phyloP scores from a whole-genome alignment of 2,888 invertebrate species.

The Xestia sexstrigata region DNA sequence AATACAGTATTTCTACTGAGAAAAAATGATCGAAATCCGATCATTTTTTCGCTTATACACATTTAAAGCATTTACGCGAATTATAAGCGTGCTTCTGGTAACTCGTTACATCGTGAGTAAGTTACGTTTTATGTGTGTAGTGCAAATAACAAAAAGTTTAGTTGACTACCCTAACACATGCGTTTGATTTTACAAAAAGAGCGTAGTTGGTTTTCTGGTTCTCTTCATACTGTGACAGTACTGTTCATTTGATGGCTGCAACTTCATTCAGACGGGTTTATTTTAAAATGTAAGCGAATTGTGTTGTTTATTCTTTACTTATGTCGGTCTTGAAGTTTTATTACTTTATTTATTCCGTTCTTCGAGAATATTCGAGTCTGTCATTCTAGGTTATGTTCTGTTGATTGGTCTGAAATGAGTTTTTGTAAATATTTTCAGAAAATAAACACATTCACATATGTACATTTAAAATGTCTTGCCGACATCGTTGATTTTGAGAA shows the following conservation, averaged over 20 bases:
- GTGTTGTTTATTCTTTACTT: slow-evolving; percentile 50
- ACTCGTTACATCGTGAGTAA: not conserved
- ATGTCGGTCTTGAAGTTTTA: slow-evolving; percentile 42
- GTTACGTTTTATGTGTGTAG: not conserved
- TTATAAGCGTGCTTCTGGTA: no score
- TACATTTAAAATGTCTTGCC: not conserved
- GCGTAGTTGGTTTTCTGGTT: not conserved
- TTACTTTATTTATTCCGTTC: slow-evolving; percentile 45
- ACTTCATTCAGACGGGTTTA: slow-evolving; percentile 53
- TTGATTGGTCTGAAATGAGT: not conserved
- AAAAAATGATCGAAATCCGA: not conserved
- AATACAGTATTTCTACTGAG: not conserved
- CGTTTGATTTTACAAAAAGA: not conserved
- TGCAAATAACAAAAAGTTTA: not conserved
- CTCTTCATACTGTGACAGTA: slow-evolving; percentile 8
- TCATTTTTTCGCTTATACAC: not conserved
- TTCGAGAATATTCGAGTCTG: slow-evolving; percentile 12
- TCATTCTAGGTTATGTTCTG: slow-evolving; percentile 14
- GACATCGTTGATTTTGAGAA: not conserved
- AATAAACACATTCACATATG: not conserved
- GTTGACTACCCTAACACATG: not conserved
- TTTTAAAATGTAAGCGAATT: slow-evolving; percentile 58
- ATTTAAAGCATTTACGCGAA: not conserved
- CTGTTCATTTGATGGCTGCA: slow-evolving; percentile 48
- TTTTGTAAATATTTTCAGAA: not conserved